Base-by-base conservation (phyloP, 1,140 invertebrate species). In the Brachionus paranguensis region DNA sequence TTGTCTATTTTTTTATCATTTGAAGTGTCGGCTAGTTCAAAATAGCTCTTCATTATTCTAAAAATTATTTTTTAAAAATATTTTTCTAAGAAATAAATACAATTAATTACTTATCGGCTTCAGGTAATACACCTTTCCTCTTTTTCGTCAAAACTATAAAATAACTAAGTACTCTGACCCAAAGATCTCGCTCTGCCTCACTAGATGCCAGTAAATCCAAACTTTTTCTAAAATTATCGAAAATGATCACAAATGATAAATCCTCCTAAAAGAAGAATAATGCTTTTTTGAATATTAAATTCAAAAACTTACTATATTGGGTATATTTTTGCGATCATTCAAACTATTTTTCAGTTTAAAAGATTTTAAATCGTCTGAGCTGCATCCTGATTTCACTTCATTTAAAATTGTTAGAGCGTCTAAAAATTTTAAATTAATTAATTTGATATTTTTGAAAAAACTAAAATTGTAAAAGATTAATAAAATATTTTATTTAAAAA, bases 81-180 rank as follows among this genome's bases (percentile, higher is more conserved):
- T 45, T 17, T 17, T 72, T 7, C 43, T 7, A 53, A 76, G 27
- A 10, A 50, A 6, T 50, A 24, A 76, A 50, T 76, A 24, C 27
- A 24, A 50, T 50, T 24, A 20, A 27, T 50, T 76, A 76, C 78
- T 60, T 64, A 68, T 81, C 78, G 11, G 78, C 43, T 41, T 81
- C 78, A 29, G 78, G 78, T 68, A 81, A 47, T 3, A 81, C 78
- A 11, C 78, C 78, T 81, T 81, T 81, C 33, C 78, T 43, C 17
- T 81, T 81, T 81, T 81, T 81, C 2, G 64, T 60, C 20, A 81
- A 41, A 81, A 81, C 29, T 20, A 81, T 60, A 60, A 81, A 81
- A 81, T 81, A 81, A 33, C 45, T 74, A 17, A 84, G 24, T 3
- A 84, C 81, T 50, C 60, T 47, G 24, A 84, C 43, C 81, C 81